Evolutionary conservation across 2,113 vertebrate species (phyloP), one percentile per base, ranked within the genome.

Genomic region (Theristicus caerulescens): DNA sequence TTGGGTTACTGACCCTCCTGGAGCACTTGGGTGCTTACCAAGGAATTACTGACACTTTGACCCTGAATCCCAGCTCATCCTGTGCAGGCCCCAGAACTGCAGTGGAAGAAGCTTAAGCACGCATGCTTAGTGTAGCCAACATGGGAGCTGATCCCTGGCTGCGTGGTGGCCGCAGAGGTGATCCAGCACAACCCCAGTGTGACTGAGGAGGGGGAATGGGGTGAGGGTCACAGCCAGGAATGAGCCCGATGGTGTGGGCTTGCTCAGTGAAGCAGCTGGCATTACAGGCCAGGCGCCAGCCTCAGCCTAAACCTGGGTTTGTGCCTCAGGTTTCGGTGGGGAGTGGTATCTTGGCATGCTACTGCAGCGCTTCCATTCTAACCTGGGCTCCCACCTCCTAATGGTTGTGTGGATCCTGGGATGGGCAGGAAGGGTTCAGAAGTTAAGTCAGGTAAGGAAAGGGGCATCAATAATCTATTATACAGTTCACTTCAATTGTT

Each of bases 131-230:
- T 54, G 29, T 44, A 62, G 42, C 31, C 38, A 16, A 24, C 13
- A 10, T 27, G 32, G 52, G 36, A 82, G 51, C n/a, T 74, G 76
- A 58, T 57, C 31, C 18, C 52, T 67, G 21, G 16, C n/a, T 92
- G 64, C 2, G 2, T 22, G 65, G 62, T 76, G 78, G 42, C 59
- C 5, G 2, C 29, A n/a, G 62, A 24, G 22, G 21, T 24, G 47
- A 64, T 40, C 44, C 0, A 1, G 52, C 51, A 59, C 11, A 22
- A 13, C 8, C 6, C 10, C 6, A 3, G 16, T 29, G 44, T 1
- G 7, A 7, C 61, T 22, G 32, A 8, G 57, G 16, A 25, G 18
- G 34, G 8, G 11, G 16, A 70, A 42, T 10, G 29, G 17, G 21
- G 29, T 0, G 3, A 82, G 36, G 15, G 11, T 34, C 10, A 6